Conservation (phyloP, 2,113 vertebrate species). For the Noturus placidus region DNA sequence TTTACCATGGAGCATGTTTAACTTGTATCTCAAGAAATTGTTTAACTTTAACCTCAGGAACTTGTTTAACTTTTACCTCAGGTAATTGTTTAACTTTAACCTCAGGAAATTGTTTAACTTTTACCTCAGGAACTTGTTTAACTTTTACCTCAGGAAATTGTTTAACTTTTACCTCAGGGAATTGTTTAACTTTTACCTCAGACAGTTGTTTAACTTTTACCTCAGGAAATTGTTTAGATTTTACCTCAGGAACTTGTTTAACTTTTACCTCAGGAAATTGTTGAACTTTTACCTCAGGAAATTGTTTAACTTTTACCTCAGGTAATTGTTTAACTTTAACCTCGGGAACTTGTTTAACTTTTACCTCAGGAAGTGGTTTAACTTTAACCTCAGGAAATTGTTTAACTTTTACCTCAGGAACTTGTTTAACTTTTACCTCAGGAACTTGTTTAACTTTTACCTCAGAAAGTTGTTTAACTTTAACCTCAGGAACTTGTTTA, state of each 20-base stretch:
- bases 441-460: neutral
- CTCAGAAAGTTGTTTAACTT: too few relatives aligned
- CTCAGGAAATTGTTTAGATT: neutral
- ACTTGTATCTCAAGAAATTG: neutral
- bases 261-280: neutral
- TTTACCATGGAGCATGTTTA: neutral
- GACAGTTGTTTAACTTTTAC: neutral
- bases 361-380: neutral
- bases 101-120: neutral
- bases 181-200: too few relatives aligned
- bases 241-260: neutral
- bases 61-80: neutral
- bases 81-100: neutral
- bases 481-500: neutral
- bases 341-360: neutral
- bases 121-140: neutral
- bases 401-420: neutral
- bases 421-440: neutral
- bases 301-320: neutral
- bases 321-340: neutral
- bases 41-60: neutral
- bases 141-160: neutral
- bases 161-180: neutral
- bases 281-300: neutral
- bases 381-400: neutral